phyloP scores from a whole-genome alignment of 2,888 invertebrate genomes.

The Lepidocyrtinus sp. region DNA sequence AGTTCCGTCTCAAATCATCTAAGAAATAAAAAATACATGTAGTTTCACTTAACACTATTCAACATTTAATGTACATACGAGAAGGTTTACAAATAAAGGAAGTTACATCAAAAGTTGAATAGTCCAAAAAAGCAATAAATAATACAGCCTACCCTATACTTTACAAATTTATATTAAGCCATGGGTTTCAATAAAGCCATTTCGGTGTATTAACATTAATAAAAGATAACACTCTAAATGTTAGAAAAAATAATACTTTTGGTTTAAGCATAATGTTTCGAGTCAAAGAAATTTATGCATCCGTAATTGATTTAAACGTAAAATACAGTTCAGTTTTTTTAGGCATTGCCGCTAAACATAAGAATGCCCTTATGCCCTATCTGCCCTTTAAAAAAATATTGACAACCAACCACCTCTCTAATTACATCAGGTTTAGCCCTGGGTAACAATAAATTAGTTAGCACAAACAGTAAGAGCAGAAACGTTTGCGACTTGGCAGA shows the following conservation, averaged over 20 bases:
- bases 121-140: no score
- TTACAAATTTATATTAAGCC: no score
- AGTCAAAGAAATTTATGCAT: not conserved
- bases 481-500: not conserved
- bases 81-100: no score
- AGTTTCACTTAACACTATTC: no score
- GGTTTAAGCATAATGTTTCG: not conserved
- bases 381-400: no score
- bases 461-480: not conserved
- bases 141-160: no score
- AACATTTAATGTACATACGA: no score
- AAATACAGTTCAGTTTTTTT: not conserved
- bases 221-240: constrained; percentile 12
- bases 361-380: no score
- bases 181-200: constrained; percentile 41
- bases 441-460: constrained; percentile 29
- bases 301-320: not conserved
- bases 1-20: no score
- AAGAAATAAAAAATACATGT: no score
- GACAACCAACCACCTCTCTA: not conserved
- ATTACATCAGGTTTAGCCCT: constrained; percentile 6
- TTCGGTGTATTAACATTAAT: constrained; percentile 10
- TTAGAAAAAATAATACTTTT: constrained; percentile 49
- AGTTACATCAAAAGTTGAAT: no score
- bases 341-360: no score